Percentiles rank a stretch among this genome's conserved stretches.
Conservation (phyloP, 2,113 vertebrate genomes). For the Clarias batrachus region DNA sequence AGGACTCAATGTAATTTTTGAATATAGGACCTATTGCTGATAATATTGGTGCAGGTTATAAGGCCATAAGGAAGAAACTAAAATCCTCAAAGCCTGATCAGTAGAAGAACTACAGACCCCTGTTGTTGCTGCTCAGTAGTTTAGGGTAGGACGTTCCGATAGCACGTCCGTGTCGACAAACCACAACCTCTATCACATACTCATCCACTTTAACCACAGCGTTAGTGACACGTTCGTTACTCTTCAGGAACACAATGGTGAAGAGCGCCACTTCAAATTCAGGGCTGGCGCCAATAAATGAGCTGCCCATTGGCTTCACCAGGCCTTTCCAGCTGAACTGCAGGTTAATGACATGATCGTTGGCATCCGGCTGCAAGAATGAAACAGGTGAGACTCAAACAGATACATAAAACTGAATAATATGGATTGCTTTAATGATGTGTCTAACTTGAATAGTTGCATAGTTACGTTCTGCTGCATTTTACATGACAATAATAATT, state of each 20-base stretch:
- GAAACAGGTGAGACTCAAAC: not conserved
- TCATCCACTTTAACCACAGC: constrained; percentile 76
- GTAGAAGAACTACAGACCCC: constrained; percentile 45
- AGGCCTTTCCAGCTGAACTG: constrained; percentile 86
- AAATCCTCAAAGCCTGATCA: not conserved
- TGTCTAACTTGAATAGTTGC: not conserved
- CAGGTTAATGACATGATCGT: constrained; percentile 82
- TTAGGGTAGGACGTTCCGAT: constrained; percentile 82
- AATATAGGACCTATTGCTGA: not conserved
- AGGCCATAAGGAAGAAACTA: not conserved
- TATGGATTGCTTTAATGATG: not conserved
- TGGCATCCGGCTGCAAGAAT: constrained; percentile 74
- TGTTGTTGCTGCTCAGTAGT: constrained; percentile 76
- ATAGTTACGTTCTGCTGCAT: not conserved
- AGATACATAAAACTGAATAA: not conserved
- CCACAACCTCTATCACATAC: constrained; percentile 79
- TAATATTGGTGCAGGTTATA: not conserved
- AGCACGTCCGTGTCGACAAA: constrained; percentile 72
- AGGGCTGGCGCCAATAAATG: constrained; percentile 80
- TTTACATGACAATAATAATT: not conserved
- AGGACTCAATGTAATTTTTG: not conserved
- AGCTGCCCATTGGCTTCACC: constrained; percentile 78
- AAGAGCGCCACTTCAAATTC: constrained; percentile 84
- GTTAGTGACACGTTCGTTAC: constrained; percentile 68
- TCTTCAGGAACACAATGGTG: constrained; percentile 80